phyloP scores from a whole-genome alignment of 2,797 vertebrate species.

The Mionectes olivaceus region DNA sequence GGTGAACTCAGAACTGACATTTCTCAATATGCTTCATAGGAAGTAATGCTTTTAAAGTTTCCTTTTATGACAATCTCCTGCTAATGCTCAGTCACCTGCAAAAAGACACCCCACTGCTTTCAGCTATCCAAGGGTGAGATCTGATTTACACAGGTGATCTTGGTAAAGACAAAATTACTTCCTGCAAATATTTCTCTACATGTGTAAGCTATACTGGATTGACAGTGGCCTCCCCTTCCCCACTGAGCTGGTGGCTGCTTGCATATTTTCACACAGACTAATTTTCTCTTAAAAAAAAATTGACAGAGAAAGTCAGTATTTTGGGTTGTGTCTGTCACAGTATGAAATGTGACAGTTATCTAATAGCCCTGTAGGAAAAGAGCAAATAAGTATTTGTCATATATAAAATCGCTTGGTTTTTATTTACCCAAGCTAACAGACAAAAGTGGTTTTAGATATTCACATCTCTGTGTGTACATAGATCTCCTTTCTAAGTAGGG shows the following conservation, averaged over 20 bases:
- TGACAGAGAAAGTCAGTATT: not conserved
- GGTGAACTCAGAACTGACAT: not conserved
- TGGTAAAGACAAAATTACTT: slow-evolving; percentile 16
- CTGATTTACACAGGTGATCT: not conserved
- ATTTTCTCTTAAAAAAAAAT: not conserved
- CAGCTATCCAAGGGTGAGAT: not conserved
- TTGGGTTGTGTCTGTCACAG: not conserved
- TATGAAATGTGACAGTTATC: not conserved
- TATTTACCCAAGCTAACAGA: not conserved
- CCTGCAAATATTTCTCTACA: not conserved
- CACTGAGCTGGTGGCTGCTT: not conserved
- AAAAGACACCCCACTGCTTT: not conserved
- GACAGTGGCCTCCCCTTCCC: not conserved
- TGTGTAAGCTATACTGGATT: not conserved
- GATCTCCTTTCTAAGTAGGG: not conserved
- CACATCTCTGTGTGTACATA: fast-evolving
- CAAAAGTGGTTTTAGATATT: not conserved
- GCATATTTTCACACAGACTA: not conserved
- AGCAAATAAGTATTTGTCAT: not conserved
- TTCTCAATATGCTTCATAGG: not conserved
- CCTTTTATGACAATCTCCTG: not conserved
- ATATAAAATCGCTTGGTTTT: not conserved
- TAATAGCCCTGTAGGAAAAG: not conserved
- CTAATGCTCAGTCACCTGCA: not conserved
- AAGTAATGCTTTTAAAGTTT: not conserved